A percentile compares a stretch with the other conserved stretches of the same genome.
phyloP scores from a whole-genome alignment of 2,797 vertebrate species.

The Paramormyrops hopkinsi region DNA sequence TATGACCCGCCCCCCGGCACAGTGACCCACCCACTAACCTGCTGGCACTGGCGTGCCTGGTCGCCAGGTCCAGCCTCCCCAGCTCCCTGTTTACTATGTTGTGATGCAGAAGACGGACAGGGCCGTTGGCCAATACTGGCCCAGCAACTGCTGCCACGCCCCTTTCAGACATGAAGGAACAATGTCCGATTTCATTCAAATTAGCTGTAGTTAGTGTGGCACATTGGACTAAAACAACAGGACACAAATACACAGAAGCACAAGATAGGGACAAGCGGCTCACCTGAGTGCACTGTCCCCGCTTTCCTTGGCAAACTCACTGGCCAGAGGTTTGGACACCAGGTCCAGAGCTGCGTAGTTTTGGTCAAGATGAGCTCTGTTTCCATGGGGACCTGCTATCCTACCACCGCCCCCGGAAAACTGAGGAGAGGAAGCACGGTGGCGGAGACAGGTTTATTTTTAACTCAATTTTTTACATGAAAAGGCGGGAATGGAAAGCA shows the following conservation, averaged over 20 bases:
- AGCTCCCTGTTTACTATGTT: conserved; percentile 70
- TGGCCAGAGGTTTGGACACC: conserved; percentile 59
- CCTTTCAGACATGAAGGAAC: conserved; percentile 35
- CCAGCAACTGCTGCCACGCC: conserved; percentile 54
- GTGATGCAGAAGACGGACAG: conserved; percentile 55
- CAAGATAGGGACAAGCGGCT: conserved; percentile 19
- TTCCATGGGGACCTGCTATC: conserved; percentile 47
- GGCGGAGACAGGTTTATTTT: neutral
- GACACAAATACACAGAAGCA: conserved; percentile 27
- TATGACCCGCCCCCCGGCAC: neutral
- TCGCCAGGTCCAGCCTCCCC: conserved; percentile 72
- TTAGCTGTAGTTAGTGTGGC: neutral
- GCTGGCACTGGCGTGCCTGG: conserved; percentile 59
- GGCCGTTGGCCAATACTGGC: conserved; percentile 61
- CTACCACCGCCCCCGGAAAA: conserved; percentile 67
- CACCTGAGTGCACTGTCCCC: conserved; percentile 44
- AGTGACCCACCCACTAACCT: conserved; percentile 36
- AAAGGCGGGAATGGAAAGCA: neutral
- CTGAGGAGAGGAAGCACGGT: conserved; percentile 35
- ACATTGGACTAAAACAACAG: neutral
- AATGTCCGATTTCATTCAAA: neutral
- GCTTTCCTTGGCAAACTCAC: conserved; percentile 37
- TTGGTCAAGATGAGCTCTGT: conserved; percentile 68
- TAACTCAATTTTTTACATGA: neutral
- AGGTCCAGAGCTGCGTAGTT: conserved; percentile 75